Conservation (phyloP, 2,888 invertebrate genomes). For the Bruchidius siliquastri region DNA sequence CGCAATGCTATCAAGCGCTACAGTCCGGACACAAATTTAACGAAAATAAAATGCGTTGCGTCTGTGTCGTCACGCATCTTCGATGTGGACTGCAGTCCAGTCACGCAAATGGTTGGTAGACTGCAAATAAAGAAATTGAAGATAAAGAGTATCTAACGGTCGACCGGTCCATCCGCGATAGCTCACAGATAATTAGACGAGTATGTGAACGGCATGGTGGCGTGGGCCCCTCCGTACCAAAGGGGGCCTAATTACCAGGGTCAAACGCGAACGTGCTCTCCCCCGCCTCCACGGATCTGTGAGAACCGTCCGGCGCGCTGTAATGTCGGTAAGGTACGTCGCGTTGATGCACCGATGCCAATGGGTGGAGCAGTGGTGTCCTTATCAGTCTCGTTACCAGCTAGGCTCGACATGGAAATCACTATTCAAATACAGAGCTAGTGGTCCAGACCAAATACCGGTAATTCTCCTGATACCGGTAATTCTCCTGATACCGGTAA, state of each 20-base stretch:
- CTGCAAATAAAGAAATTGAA: background rate
- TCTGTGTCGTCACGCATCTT: background rate
- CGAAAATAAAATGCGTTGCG: background rate
- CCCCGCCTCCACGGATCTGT: background rate
- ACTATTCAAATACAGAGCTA: no score
- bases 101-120: background rate
- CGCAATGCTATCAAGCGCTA: no score
- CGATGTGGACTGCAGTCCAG: background rate
- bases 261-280: background rate
- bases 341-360: no score
- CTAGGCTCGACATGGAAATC: no score
- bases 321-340: background rate
- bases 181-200: background rate
- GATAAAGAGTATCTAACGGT: background rate
- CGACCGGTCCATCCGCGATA: background rate
- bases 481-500: no score
- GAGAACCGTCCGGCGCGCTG: background rate
- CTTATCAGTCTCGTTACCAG: no score
- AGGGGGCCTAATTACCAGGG: background rate
- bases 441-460: no score
- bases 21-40: background rate
- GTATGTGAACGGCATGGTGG: background rate
- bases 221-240: background rate
- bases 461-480: no score
- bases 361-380: no score